phyloP scores from a whole-genome alignment of 2,113 vertebrate genomes.

The Takifugu flavidus region DNA sequence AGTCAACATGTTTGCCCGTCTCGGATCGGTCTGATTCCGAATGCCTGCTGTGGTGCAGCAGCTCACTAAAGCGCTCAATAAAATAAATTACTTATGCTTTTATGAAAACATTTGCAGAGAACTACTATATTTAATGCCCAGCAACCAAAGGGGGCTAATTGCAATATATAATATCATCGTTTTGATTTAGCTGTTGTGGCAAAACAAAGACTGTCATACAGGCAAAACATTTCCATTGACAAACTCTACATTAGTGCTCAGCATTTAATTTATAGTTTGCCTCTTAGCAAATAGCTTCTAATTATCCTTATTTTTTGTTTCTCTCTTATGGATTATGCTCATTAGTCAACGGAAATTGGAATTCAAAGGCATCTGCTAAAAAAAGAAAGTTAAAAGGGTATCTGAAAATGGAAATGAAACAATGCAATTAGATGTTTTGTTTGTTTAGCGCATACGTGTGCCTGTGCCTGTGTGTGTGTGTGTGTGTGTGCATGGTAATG shows the following conservation, averaged over 20 bases:
- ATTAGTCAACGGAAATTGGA: conserved; percentile 5
- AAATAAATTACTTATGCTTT: conserved; percentile 18
- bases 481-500: background rate
- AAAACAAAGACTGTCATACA: conserved; percentile 5
- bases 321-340: conserved; percentile 3
- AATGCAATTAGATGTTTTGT: background rate
- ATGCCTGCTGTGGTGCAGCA: conserved; percentile 19
- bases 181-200: conserved; percentile 8
- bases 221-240: conserved; percentile 3
- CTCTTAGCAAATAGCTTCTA: conserved; percentile 7
- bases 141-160: conserved; percentile 2
- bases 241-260: background rate
- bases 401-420: background rate
- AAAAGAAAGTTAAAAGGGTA: background rate
- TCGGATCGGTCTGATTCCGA: no score
- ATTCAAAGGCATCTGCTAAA: background rate
- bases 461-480: background rate
- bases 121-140: conserved; percentile 21
- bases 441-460: conserved; percentile 4
- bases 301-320: conserved; percentile 9
- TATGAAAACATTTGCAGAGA: conserved; percentile 3
- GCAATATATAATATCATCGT: conserved; percentile 13
- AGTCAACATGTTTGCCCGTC: no score
- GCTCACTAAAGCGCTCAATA: conserved; percentile 38
- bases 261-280: background rate